These are phyloP conservation scores for Apostichopus japonicus DNA, from an alignment of 35 echinoderm and acorn worm species.

Conservation along the genomic window DNA sequence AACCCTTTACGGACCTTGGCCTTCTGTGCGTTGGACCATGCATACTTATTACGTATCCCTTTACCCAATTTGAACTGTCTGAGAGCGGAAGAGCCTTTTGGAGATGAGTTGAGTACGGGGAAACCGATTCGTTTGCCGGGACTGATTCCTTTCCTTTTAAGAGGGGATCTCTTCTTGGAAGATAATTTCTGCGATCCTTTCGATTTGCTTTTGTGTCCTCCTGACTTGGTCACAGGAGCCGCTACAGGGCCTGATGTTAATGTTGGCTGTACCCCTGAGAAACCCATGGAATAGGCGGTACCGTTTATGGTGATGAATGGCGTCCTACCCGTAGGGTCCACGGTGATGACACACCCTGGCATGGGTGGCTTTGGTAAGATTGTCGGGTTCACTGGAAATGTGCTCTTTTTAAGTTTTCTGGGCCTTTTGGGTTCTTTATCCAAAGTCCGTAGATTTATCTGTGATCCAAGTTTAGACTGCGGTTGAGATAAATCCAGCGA, in stretches of 20 bases:
- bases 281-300: constrained; percentile 1
- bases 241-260: neutral
- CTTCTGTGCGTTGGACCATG: neutral
- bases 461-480: constrained; percentile 26
- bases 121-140: constrained; percentile 4
- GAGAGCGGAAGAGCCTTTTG: constrained; percentile 47
- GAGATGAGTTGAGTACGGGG: constrained; percentile 38
- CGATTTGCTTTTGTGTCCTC: neutral
- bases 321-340: constrained; percentile 14
- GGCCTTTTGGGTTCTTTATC: neutral
- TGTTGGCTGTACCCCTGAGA: neutral
- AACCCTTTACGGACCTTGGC: constrained; percentile 25
- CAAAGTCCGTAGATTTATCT: constrained; percentile 9
- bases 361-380: constrained; percentile 7
- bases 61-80: constrained; percentile 44
- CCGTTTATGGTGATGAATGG: constrained; percentile 7
- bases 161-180: neutral
- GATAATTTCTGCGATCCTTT: neutral
- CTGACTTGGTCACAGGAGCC: neutral
- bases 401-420: neutral
- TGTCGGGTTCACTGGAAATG: neutral
- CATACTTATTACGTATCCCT: constrained; percentile 41
- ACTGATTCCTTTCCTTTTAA: constrained; percentile 21
- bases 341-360: constrained; percentile 40
- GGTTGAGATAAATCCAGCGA: constrained; percentile 31